Conservation (phyloP, 2,888 invertebrate genomes). For the Myathropa florea region DNA sequence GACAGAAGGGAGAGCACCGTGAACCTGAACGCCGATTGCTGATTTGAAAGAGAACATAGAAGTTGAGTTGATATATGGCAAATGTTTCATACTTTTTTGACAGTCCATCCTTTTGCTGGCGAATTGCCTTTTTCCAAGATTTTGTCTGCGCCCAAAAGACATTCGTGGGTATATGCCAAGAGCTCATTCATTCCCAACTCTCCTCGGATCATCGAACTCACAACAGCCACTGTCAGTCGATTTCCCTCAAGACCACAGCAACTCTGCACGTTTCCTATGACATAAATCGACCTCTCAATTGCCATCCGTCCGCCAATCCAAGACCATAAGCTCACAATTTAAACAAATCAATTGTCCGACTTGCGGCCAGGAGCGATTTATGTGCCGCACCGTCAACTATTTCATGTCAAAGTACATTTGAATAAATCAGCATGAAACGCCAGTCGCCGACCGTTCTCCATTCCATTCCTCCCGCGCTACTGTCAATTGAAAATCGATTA, state of each 20-base stretch:
- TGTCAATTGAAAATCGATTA: conserved; percentile 58
- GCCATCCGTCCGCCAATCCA: not conserved
- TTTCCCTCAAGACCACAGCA: not conserved
- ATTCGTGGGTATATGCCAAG: too few species aligned
- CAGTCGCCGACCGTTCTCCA: not conserved
- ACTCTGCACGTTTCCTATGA: not conserved
- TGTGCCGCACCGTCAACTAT: conserved; percentile 23
- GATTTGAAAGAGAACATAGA: too few species aligned
- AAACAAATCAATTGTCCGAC: conserved; percentile 39
- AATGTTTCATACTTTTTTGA: too few species aligned
- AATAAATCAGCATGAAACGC: conserved; percentile 57
- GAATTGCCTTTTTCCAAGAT: too few species aligned
- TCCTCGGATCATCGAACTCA: too few species aligned
- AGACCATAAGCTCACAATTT: not conserved
- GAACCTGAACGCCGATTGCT: too few species aligned
- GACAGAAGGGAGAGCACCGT: too few species aligned
- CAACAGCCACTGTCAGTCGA: too few species aligned
- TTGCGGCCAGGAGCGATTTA: conserved; percentile 9
- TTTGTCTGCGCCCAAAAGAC: too few species aligned
- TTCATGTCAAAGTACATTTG: conserved; percentile 34
- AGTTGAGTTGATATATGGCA: too few species aligned
- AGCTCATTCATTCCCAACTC: too few species aligned
- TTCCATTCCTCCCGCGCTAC: conserved; percentile 14
- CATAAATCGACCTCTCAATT: not conserved
- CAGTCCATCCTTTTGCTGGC: too few species aligned